A percentile compares a stretch with the other conserved stretches of the same genome.
Conservation (phyloP, 2,113 vertebrate species). For the Shinisaurus crocodilurus region DNA sequence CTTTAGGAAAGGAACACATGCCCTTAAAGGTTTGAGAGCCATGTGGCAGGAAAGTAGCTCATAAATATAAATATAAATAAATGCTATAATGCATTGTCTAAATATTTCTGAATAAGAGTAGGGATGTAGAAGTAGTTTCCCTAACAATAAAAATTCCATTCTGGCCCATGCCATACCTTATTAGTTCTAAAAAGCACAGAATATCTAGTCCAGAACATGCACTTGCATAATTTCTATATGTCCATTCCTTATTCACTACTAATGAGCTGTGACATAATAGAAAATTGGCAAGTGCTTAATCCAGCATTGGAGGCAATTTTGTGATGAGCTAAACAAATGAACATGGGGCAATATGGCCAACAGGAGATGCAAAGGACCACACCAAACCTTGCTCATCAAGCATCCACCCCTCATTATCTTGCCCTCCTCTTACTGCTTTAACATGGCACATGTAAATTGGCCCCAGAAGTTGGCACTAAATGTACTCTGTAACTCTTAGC, state of each 20-base stretch:
- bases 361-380: neutral
- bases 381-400: neutral
- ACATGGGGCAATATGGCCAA: neutral
- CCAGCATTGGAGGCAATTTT: neutral
- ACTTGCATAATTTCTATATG: no score
- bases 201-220: no score
- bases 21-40: neutral
- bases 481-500: neutral
- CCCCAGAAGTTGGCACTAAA: neutral
- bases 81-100: neutral
- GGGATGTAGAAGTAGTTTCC: neutral
- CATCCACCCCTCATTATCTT: neutral
- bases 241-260: neutral
- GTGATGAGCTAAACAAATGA: neutral
- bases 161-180: neutral
- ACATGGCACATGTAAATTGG: neutral
- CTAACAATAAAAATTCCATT: neutral
- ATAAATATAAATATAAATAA: neutral
- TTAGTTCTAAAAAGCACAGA: neutral
- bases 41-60: neutral
- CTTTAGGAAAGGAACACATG: neutral
- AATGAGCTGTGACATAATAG: neutral
- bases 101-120: neutral
- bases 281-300: neutral
- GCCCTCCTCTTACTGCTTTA: neutral